Conservation (phyloP, 2,113 vertebrate species). For the Rhegmatorhina hoffmannsi region DNA sequence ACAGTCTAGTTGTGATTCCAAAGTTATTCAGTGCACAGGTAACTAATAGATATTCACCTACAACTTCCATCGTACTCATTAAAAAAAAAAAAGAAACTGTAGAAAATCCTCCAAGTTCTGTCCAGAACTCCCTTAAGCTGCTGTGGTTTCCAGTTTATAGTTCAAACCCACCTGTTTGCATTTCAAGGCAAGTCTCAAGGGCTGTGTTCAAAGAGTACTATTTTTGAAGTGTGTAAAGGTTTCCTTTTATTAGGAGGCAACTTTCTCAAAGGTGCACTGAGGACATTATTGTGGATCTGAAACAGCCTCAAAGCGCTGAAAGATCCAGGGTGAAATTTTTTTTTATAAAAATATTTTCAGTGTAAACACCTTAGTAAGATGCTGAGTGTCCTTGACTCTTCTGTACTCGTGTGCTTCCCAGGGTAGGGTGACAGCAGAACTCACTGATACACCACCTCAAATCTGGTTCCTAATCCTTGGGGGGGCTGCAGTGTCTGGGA, state of each 20-base stretch:
- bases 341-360: not conserved
- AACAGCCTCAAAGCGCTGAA: not conserved
- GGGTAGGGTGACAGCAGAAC: not conserved
- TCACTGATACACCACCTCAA: not conserved
- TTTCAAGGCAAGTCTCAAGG: not conserved
- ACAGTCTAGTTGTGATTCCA: not conserved
- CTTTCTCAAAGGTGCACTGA: not conserved
- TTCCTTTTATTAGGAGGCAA: slow-evolving; percentile 7
- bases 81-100: not conserved
- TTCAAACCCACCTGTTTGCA: not conserved
- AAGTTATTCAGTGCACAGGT: not conserved
- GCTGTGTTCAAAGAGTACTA: not conserved
- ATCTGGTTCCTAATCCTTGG: not conserved
- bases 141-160: not conserved
- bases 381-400: not conserved
- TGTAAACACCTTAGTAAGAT: not conserved
- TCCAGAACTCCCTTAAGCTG: not conserved
- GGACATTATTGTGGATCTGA: not conserved
- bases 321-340: not conserved
- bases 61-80: not conserved
- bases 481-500: not conserved
- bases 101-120: not conserved
- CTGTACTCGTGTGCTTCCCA: not conserved
- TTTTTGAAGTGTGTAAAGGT: not conserved
- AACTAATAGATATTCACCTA: not conserved